Percentiles rank a stretch among this genome's conserved stretches.
These are phyloP conservation scores for Drosophila mayaguana DNA, from an alignment of 2,888 invertebrate species.

Conservation along the genomic window DNA sequence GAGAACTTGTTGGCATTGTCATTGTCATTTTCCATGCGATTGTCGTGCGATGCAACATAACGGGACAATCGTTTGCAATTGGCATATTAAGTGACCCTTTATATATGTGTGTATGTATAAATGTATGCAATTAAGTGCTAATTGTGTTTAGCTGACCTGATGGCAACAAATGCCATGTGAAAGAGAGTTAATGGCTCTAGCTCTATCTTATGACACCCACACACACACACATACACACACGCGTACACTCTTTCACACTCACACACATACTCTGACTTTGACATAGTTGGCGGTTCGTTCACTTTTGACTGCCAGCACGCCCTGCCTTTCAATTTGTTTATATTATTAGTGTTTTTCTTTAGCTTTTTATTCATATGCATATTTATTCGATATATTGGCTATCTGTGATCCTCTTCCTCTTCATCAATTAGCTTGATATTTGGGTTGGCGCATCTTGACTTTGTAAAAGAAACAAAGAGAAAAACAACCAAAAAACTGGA, in stretches of 20 bases:
- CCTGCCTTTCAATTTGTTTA: conserved; percentile 41
- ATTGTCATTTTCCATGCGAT: conserved; percentile 37
- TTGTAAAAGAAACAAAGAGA: conserved; percentile 7
- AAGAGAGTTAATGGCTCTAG: conserved; percentile 16
- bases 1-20: conserved; percentile 40
- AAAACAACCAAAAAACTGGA: conserved; percentile 26
- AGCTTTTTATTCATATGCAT: conserved; percentile 7
- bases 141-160: conserved; percentile 53
- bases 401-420: conserved; percentile 4
- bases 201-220: conserved; percentile 1
- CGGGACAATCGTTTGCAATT: conserved; percentile 43
- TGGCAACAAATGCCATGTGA: conserved; percentile 48
- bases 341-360: not conserved
- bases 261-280: conserved; percentile 42
- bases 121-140: conserved; percentile 44
- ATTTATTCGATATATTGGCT: conserved; percentile 9
- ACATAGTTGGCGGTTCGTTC: conserved; percentile 59
- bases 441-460: conserved; percentile 46
- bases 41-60: conserved; percentile 43
- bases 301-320: conserved; percentile 41
- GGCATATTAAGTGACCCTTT: conserved; percentile 46
- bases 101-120: not conserved
- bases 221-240: conserved; percentile 18
- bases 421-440: conserved; percentile 11
- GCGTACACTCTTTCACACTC: conserved; percentile 36